phyloP scores from a whole-genome alignment of 1,140 invertebrate genomes.

The Portunus trituberculatus region DNA sequence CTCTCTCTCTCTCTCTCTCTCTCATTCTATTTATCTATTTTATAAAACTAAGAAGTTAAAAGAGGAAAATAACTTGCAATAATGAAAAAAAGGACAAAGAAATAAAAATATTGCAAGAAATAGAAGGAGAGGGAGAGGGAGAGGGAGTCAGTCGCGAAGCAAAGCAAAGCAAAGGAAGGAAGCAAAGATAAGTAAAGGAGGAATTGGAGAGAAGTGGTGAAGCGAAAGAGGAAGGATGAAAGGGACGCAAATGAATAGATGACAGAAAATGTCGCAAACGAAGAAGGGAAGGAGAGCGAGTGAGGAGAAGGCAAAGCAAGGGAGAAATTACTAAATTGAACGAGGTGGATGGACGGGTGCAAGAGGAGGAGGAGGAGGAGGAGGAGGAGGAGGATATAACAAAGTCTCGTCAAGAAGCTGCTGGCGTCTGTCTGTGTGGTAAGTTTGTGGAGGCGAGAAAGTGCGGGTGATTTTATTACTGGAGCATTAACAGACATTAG shows the following conservation, averaged over 20 bases:
- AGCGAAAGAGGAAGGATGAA: background rate
- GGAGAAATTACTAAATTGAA: slow-evolving; percentile 3
- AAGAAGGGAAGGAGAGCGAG: background rate
- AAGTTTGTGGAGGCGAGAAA: no score
- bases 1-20: slow-evolving; percentile 20
- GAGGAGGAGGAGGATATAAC: no score
- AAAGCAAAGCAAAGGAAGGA: background rate
- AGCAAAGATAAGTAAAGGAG: background rate
- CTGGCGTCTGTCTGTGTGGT: no score
- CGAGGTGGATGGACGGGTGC: background rate
- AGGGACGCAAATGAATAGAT: background rate
- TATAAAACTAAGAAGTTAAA: background rate
- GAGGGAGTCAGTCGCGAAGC: background rate
- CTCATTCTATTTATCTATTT: background rate
- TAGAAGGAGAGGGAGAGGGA: background rate
- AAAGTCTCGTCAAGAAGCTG: no score
- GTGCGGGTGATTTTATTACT: no score
- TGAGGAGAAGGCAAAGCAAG: background rate
- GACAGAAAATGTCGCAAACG: background rate
- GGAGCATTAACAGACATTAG: no score
- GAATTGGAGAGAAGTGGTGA: background rate
- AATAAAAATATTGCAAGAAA: background rate
- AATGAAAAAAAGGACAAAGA: background rate
- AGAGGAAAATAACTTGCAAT: background rate
- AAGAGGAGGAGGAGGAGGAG: no score